Evolutionary conservation across 2,113 vertebrate genomes (phyloP).

Genomic region (Cinclus cinclus): DNA sequence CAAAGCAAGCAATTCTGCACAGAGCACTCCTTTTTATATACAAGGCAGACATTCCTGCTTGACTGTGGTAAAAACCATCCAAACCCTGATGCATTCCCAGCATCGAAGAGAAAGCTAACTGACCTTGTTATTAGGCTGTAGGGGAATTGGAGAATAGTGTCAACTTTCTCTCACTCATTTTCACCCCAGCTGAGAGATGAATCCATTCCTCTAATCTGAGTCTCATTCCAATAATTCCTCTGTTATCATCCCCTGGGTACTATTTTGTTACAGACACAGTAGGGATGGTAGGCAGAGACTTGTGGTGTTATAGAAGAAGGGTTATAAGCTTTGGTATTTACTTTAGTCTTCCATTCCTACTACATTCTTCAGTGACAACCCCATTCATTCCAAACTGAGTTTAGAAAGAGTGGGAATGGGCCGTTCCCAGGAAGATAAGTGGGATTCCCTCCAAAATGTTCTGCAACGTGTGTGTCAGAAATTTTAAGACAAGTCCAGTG

Average conservation of each 20-base stretch:
- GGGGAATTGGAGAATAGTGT: background rate
- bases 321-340: background rate
- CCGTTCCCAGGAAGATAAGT: background rate
- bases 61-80: background rate
- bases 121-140: background rate
- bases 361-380: background rate
- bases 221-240: background rate
- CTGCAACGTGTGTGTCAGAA: too few relatives aligned
- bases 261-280: background rate
- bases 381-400: background rate
- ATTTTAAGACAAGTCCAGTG: background rate
- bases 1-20: background rate
- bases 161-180: background rate
- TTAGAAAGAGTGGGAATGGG: background rate
- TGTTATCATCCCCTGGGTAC: background rate
- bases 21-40: background rate
- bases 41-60: background rate
- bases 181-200: background rate
- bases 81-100: background rate
- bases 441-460: background rate
- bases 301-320: background rate
- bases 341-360: background rate
- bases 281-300: background rate
- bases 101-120: background rate
- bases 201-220: background rate